These are phyloP conservation scores for Xenotilapia longispinis DNA, from an alignment of 2,113 vertebrate genomes.

Conservation along the genomic window DNA sequence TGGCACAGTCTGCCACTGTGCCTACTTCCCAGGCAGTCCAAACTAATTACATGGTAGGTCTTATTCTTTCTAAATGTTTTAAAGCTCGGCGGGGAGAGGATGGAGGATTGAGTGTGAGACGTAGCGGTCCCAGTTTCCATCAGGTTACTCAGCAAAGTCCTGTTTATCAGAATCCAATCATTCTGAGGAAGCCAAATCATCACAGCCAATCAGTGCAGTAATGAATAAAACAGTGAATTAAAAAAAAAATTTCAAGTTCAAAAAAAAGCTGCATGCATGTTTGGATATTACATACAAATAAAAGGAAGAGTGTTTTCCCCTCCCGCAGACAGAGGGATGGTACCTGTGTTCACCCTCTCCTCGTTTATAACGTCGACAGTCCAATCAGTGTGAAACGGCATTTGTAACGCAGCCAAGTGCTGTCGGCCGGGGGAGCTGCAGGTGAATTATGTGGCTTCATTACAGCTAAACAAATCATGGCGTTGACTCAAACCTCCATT, in stretches of 20 bases:
- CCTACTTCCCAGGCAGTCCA: background rate
- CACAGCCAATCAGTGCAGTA: background rate
- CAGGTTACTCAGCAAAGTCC: background rate
- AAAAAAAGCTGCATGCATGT: background rate
- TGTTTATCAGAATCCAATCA: background rate
- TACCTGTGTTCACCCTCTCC: background rate
- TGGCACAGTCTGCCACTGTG: background rate
- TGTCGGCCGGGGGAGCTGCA: background rate
- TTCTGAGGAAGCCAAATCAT: background rate
- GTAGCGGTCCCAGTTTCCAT: background rate
- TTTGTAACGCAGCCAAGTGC: slow-evolving; percentile 4
- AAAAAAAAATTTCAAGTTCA: accelerated
- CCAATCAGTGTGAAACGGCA: slow-evolving; percentile 8
- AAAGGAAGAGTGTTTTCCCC: background rate
- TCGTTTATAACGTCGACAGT: background rate
- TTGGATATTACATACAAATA: background rate
- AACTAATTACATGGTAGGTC: background rate
- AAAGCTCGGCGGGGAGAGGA: background rate
- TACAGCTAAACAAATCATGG: slow-evolving; percentile 21
- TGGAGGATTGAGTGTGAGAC: background rate
- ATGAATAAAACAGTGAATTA: background rate
- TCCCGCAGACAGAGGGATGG: background rate
- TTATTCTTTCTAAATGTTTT: background rate
- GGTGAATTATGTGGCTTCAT: slow-evolving; percentile 20
- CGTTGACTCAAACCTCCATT: background rate